Base-by-base conservation (phyloP, 1,140 invertebrate genomes). In the Nymphalis io region DNA sequence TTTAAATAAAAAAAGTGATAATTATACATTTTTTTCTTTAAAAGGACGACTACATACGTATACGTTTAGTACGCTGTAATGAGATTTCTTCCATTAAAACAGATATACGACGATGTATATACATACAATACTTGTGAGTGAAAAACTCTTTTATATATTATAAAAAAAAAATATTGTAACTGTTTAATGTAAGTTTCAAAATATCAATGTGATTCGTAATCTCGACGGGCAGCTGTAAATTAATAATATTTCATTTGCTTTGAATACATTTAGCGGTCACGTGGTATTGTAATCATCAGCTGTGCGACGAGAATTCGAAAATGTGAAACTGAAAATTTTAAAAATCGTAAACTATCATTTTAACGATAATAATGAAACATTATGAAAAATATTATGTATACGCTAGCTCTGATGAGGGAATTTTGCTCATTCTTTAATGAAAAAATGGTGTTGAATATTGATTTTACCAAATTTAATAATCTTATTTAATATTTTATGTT, bases 401-500 rank as follows among this genome's bases (percentile, higher is more conserved):
- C 92, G 92, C 91, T 92, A 90, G 83, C 88, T 90, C 90, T 88
- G 92, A 91, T 85, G 89, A 90, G 90, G 83, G 81, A 84, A 79
- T 88, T 92, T 92, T 92, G 92, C 92, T 92, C 92, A 92, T 92
- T 88, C 89, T 89, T 92, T 84, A 87, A 84, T 83, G 80, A 88
- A 85, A 82, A 87, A 89, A 82, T 81, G 82, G 87, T 91, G 89
- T 91, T 90, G 81, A 89, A 90, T 89, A 92, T 92, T 92, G 87
- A 92, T 92, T 92, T 92, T 92, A 92, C 92, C 90, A 92, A 92
- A 92, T 92, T 89, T 87, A 89, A 90, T 92, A 91, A 90, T 92
- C 90, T 92, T 92, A 92, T 92, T 92, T 92, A 91, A 92, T 92
- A 92, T 92, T 92, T 92, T 92, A 91, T 92, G 91, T 92, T 92